phyloP scores from a whole-genome alignment of 2,888 invertebrate species.

The Oscheius myriophilus region DNA sequence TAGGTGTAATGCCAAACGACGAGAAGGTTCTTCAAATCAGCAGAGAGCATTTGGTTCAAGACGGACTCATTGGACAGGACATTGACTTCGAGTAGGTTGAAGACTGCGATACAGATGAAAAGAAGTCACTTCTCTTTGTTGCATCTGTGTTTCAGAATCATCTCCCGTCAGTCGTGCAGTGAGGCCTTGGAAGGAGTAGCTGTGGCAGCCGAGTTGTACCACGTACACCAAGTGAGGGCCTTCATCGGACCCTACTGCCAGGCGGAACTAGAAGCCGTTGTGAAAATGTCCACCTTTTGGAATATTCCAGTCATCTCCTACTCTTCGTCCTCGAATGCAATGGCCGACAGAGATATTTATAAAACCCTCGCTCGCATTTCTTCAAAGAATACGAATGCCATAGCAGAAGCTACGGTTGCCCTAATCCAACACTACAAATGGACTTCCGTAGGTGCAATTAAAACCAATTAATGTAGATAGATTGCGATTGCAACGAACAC shows the following conservation, averaged over 20 bases:
- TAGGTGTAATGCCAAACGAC: slow-evolving; percentile 64
- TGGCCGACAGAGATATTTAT: slow-evolving; percentile 53
- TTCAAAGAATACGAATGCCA: slow-evolving; percentile 64
- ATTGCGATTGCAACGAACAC: slow-evolving; percentile 68
- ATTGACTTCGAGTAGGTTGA: slow-evolving; percentile 63
- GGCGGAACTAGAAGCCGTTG: slow-evolving; percentile 67
- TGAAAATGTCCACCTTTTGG: slow-evolving; percentile 70
- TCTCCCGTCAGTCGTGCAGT: slow-evolving; percentile 62
- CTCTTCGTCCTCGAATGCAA: slow-evolving; percentile 58
- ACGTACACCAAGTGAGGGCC: slow-evolving; percentile 67
- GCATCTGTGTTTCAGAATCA: slow-evolving; percentile 58
- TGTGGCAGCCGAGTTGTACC: slow-evolving; percentile 69
- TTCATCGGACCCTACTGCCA: slow-evolving; percentile 70
- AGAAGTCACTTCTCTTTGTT: too few relatives aligned
- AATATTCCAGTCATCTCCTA: slow-evolving; percentile 69
- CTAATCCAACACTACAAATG: slow-evolving; percentile 64
- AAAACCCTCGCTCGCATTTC: slow-evolving; percentile 66
- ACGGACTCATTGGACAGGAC: slow-evolving; percentile 61
- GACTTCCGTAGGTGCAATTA: slow-evolving; percentile 49
- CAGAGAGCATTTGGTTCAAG: slow-evolving; percentile 57
- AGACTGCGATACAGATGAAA: too few relatives aligned
- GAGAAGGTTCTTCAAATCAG: slow-evolving; percentile 63
- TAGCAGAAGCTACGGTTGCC: slow-evolving; percentile 63
- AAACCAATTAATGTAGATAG: slow-evolving; percentile 35
- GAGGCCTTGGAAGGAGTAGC: slow-evolving; percentile 68